Evolutionary conservation across 2,113 vertebrate genomes (phyloP), one percentile per base, ranked within the genome.

Genomic region (Macrotus californicus): DNA sequence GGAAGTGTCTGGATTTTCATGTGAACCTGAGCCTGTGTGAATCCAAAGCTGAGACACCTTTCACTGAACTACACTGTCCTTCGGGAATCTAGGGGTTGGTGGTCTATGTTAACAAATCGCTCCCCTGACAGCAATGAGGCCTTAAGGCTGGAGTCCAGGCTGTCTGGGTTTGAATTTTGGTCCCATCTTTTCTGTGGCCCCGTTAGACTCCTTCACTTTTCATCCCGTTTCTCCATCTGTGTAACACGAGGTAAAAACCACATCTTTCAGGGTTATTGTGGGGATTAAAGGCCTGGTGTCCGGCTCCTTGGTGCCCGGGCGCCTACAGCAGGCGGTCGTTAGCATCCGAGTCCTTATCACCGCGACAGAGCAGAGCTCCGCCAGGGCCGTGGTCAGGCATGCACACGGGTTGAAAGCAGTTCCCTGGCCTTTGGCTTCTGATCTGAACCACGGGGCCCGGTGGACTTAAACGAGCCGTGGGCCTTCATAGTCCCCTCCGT

Each of bases 401-500:
- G 31, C 21, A 22, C 8, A 41, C 34, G 21, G 36, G 41, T 67
- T 5, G 29, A 82, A 52, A 34, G 82, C 6, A 24, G 61, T 2
- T 59, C 24, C 66, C 24, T 2, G 11, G 3, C 22, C 24, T 76
- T 52, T 11, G 12, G 43, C 59, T 91, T 48, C 34, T 8, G 19
- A 79, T 36, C 54, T 12, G 69, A 81, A 79, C 50, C 36, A 34
- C 29, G n/a, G 36, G n/a, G 48, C 34, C 36, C 1, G 8, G 22
- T 13, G 54, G 7, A 46, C 11, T 77, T 52, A 36, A 61, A 24
- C 6, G 77, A 54, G 70, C 43, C 50, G 2, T 7, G 36, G 29
- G 46, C 15, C 56, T 56, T n/a, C 2, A 43, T 0, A 52, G 48
- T 3, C 3, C 3, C 3, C n/a, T 36, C 1, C 9, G 0, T 19